Conservation (phyloP, 2,113 vertebrate species). For the Xenopus borealis region DNA sequence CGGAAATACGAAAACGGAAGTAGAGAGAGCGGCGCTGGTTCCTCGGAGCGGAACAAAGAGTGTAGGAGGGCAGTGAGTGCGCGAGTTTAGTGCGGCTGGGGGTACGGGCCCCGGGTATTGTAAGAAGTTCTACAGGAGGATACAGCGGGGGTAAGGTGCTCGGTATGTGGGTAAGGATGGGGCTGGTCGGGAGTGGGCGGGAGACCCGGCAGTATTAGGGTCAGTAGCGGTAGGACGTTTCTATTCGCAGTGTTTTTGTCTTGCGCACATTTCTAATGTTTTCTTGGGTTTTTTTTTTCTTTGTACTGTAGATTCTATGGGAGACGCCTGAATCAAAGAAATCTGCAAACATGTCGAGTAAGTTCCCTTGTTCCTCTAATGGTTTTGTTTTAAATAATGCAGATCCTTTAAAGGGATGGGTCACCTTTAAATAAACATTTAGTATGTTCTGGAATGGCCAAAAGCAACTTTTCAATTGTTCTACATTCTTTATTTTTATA, state of each 20-base stretch:
- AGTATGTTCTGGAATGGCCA: no score
- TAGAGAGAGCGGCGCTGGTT: constrained; percentile 10
- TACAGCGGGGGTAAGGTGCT: neutral
- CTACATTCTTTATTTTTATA: no score
- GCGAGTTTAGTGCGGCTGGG: neutral
- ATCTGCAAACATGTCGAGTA: constrained; percentile 82
- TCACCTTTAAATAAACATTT: no score
- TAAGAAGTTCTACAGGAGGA: neutral
- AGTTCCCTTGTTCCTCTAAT: constrained; percentile 50
- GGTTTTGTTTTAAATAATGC: no score
- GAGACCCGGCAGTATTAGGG: no score
- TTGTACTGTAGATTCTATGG: constrained; percentile 68
- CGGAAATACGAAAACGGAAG: constrained; percentile 5
- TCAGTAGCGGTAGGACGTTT: neutral
- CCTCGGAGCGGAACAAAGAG: constrained; percentile 29
- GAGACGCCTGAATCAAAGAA: constrained; percentile 65
- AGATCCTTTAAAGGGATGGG: no score
- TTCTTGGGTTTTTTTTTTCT: constrained; percentile 57
- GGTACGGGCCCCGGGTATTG: neutral
- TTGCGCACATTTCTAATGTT: constrained; percentile 31
- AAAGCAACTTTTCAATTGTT: no score
- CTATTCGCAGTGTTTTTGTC: neutral
- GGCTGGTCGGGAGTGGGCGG: neutral
- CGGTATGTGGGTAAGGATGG: neutral
- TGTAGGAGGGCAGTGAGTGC: neutral